Base-by-base conservation (phyloP, 2,113 vertebrate genomes). In the Hylia prasina region DNA sequence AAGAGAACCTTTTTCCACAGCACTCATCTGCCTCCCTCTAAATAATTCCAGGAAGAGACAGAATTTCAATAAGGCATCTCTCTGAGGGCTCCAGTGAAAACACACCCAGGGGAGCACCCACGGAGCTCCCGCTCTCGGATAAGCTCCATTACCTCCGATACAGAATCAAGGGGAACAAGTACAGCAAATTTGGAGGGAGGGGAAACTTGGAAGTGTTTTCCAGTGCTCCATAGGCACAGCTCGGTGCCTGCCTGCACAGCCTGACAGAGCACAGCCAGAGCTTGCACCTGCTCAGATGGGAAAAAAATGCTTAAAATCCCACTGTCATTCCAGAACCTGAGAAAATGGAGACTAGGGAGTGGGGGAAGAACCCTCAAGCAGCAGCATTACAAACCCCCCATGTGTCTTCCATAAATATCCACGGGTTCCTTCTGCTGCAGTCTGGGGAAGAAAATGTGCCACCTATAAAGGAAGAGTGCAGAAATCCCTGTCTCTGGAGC, bases 41-140 rank as follows among this genome's bases (percentile, higher is more conserved):
- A 78, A 65, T 45, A 70, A 91, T 75, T 39, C 51, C 48, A 45
- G 39, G 53, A 76, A 82, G 73, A 90, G 78, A 45, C 65, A 77
- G 82, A 69, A 89, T 93, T 82, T 93, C 93, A 92, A 68, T 61
- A 21, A 89, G 71, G 75, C 45, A 77, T 58, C 48, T 64, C 81
- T 92, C 64, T 0, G 17, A 73, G 63, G 82, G 56, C 75, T 72
- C 28, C 64, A 40, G 57, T n/a, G 50, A 25, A 48, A 82, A 87
- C 0, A 10, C 0, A 24, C 75, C 18, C 88, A 14, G 28, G 72
- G 89, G 84, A 91, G 64, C 63, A 48, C 27, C 48, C 50, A 27
- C 7, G 2, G 68, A 86, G 66, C 48, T 91, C 22, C 42, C 0
- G 4, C 84, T 66, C 61, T 21, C 14, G 1, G 58, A 40, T 9